These are phyloP conservation scores for Chymomyza amoena DNA, from an alignment of 2,888 invertebrate genomes.

Conservation along the genomic window DNA sequence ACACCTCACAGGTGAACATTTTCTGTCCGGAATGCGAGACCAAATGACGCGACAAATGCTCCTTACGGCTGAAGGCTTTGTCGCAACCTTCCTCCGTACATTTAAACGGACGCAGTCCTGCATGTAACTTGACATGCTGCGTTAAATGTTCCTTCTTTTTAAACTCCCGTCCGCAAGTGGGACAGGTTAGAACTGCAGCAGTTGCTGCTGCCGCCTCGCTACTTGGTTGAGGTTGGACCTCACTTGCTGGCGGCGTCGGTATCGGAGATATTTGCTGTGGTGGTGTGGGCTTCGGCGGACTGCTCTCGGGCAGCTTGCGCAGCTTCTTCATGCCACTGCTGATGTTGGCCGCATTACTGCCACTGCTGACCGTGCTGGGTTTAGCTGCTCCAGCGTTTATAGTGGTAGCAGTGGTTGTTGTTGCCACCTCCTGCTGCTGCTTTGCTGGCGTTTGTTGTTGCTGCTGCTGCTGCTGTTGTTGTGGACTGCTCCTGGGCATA, in stretches of 20 bases:
- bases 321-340: conserved; percentile 36
- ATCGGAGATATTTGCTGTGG: conserved; percentile 52
- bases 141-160: conserved; percentile 85
- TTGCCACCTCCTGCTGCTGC: not conserved
- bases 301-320: conserved; percentile 43
- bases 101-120: conserved; percentile 84
- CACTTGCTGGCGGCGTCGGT: conserved; percentile 10
- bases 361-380: conserved; percentile 8
- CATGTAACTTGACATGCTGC: conserved; percentile 84
- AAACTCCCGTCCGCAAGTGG: conserved; percentile 83
- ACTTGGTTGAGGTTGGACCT: not conserved
- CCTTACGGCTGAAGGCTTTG: conserved; percentile 85
- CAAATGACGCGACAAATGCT: conserved; percentile 84
- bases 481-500: conserved; percentile 30
- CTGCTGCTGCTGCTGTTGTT: conserved; percentile 26
- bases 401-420: conserved; percentile 57
- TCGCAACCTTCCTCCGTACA: conserved; percentile 82
- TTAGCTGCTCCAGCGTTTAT: conserved; percentile 46
- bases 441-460: conserved; percentile 34
- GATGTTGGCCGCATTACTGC: conserved; percentile 19
- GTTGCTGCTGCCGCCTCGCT: conserved; percentile 24
- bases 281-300: conserved; percentile 24
- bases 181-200: conserved; percentile 42
- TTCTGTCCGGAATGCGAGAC: conserved; percentile 85
- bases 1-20: conserved; percentile 83